phyloP scores from a whole-genome alignment of 2,888 invertebrate species.

The Agriopis leucophaearia region DNA sequence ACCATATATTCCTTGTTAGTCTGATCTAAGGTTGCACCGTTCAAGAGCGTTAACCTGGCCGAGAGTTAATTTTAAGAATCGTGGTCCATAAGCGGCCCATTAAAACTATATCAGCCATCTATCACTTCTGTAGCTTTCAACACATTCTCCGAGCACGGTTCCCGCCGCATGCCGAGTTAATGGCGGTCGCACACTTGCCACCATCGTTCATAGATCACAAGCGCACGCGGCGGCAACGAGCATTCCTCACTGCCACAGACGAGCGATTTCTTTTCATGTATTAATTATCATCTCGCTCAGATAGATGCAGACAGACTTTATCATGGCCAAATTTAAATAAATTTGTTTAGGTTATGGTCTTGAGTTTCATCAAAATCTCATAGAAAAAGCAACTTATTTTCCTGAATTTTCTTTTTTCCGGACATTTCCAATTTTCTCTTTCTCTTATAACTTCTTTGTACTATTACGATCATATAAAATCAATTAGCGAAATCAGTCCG shows the following conservation, averaged over 20 bases:
- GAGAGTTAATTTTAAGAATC: constrained; percentile 22
- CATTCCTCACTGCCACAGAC: constrained; percentile 41
- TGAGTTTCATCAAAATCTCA: no score
- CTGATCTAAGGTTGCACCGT: no score
- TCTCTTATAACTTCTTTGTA: no score
- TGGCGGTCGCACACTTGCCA: constrained; percentile 51
- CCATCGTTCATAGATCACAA: constrained; percentile 60
- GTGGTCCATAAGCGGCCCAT: constrained; percentile 33
- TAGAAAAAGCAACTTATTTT: no score
- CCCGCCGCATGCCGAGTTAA: constrained; percentile 67
- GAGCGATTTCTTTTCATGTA: background rate
- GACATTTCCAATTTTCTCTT: no score
- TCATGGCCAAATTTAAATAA: no score
- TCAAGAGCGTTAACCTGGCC: constrained; percentile 8
- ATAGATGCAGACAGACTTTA: no score
- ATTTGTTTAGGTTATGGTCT: no score
- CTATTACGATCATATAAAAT: no score
- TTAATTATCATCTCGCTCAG: background rate
- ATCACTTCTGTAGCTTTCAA: constrained; percentile 61
- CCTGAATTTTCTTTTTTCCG: no score
- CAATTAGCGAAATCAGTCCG: no score
- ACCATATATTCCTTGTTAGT: no score
- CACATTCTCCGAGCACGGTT: constrained; percentile 62
- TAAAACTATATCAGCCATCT: constrained; percentile 50
- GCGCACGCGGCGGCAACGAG: constrained; percentile 47